Evolutionary conservation across 2,113 vertebrate genomes (phyloP).

Genomic region (Origma solitaria): DNA sequence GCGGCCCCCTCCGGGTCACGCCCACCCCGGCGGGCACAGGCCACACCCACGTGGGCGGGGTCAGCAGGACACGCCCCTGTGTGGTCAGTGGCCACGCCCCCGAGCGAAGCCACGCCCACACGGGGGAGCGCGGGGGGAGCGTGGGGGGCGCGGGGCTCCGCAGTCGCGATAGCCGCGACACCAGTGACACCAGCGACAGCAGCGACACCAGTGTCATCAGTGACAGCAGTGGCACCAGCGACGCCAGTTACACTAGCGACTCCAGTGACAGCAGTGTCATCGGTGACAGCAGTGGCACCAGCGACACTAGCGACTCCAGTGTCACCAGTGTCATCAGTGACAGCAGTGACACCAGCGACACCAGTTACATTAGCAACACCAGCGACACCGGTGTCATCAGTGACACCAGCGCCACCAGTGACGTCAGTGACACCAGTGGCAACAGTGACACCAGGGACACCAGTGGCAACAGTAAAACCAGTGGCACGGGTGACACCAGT

Average conservation of each 20-base stretch:
- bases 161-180: too few relatives aligned
- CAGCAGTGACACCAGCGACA: neutral
- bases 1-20: neutral
- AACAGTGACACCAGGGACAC: too few relatives aligned
- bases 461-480: too few relatives aligned
- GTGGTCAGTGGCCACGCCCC: neutral
- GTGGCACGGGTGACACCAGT: neutral
- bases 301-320: accelerated
- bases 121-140: neutral
- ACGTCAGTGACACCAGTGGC: too few relatives aligned
- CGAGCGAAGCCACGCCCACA: neutral
- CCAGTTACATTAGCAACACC: too few relatives aligned
- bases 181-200: accelerated
- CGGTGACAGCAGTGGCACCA: too few relatives aligned
- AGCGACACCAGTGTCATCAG: neutral
- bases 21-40: neutral
- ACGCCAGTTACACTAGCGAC: too few relatives aligned
- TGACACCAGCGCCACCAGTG: too few relatives aligned
- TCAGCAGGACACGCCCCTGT: accelerated
- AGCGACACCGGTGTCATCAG: too few relatives aligned
- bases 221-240: neutral
- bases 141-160: accelerated
- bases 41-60: neutral
- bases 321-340: neutral
- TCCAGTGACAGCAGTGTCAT: too few relatives aligned